Evolutionary conservation across 2,888 invertebrate genomes (phyloP).

Genomic region (Rhamphomyia laevipes): DNA sequence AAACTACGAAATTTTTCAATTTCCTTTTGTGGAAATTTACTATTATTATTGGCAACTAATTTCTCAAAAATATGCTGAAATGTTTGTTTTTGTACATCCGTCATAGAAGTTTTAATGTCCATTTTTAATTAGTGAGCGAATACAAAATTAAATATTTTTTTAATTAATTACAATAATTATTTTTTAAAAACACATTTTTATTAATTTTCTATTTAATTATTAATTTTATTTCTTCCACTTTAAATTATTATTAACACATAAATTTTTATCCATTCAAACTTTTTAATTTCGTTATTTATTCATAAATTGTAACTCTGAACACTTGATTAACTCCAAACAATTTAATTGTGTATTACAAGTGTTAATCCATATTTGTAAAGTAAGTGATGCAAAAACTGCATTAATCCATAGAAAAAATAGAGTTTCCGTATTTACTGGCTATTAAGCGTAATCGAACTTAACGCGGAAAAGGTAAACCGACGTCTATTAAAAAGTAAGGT

Average conservation of each 20-base stretch:
- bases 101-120: conserved; percentile 32
- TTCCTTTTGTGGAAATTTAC: conserved; percentile 33
- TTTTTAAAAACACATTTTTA: background rate
- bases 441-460: conserved; percentile 19
- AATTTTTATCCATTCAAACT: too few relatives aligned
- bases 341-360: too few relatives aligned
- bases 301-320: background rate
- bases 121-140: conserved; percentile 16
- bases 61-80: conserved; percentile 38
- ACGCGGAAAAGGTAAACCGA: conserved; percentile 23
- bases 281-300: conserved; percentile 1
- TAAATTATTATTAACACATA: too few relatives aligned
- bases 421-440: too few relatives aligned
- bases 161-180: background rate
- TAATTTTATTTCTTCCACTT: background rate
- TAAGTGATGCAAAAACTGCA: too few relatives aligned
- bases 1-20: conserved; percentile 34
- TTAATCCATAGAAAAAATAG: too few relatives aligned
- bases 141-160: background rate
- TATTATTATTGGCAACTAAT: conserved; percentile 30
- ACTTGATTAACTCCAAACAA: background rate
- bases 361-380: too few relatives aligned
- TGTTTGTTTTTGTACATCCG: conserved; percentile 32
- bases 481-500: conserved; percentile 19
- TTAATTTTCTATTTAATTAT: conserved; percentile 4